A percentile compares a stretch with the other conserved stretches of the same genome.
Evolutionary conservation across 2,888 invertebrate species (phyloP).

Genomic region (Encarsia formosa): DNA sequence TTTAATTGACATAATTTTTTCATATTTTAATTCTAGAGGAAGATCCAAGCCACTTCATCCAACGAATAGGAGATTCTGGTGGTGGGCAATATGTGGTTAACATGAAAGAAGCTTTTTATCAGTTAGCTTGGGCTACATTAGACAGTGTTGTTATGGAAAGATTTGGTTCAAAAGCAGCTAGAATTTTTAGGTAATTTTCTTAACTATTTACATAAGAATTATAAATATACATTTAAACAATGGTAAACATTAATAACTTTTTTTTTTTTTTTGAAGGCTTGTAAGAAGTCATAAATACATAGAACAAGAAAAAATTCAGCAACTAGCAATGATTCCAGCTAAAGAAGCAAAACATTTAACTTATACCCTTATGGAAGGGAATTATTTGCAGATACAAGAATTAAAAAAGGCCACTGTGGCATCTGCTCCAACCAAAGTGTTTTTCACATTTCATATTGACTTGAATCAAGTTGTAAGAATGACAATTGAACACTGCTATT

Average conservation of each 20-base stretch:
- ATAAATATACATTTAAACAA: conserved; percentile 2
- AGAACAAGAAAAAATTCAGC: conserved; percentile 89
- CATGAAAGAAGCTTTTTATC: conserved; percentile 65
- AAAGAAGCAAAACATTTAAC: conserved; percentile 89
- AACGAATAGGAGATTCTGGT: conserved; percentile 72
- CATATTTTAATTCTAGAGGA: conserved; percentile 62
- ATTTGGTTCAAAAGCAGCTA: conserved; percentile 77
- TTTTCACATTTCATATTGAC: conserved; percentile 72
- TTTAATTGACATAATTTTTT: neutral
- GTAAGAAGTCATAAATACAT: conserved; percentile 75
- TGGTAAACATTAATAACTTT: conserved; percentile 4
- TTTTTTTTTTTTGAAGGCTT: conserved; percentile 56
- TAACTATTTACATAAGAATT: conserved; percentile 1
- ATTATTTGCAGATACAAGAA: conserved; percentile 69
- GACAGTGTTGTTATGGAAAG: conserved; percentile 82
- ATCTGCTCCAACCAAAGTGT: conserved; percentile 76
- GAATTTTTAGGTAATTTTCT: conserved; percentile 68
- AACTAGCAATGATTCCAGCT: conserved; percentile 86
- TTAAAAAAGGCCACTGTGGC: conserved; percentile 66
- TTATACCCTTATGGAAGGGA: conserved; percentile 79
- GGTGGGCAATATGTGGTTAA: conserved; percentile 80
- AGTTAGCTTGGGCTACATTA: conserved; percentile 68
- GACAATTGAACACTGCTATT: conserved; percentile 67
- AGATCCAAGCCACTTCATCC: conserved; percentile 72
- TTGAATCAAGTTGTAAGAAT: conserved; percentile 65